These are phyloP conservation scores for Gymnorhina tibicen DNA, from an alignment of 2,113 vertebrate species.

Conservation along the genomic window DNA sequence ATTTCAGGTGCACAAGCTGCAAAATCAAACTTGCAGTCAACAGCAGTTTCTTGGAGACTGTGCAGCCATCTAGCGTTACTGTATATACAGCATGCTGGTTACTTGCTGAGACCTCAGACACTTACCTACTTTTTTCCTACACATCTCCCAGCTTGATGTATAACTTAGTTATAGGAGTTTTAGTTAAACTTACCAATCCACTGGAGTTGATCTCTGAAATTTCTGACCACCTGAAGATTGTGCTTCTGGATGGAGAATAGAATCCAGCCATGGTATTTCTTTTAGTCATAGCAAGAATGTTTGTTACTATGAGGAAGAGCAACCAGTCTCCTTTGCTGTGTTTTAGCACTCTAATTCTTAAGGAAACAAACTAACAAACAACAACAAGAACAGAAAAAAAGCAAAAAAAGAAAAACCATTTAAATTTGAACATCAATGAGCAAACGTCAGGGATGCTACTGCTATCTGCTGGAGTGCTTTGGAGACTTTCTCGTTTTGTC, in stretches of 20 bases:
- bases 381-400: too few species aligned
- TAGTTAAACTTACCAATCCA: not conserved
- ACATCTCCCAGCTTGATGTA: not conserved
- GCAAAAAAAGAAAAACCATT: not conserved
- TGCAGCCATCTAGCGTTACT: conserved; percentile 36
- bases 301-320: not conserved
- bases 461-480: not conserved
- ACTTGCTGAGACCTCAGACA: not conserved
- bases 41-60: not conserved
- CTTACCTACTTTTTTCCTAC: not conserved
- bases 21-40: not conserved
- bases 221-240: not conserved
- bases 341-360: not conserved
- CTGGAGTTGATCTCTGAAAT: not conserved
- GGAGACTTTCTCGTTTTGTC: not conserved
- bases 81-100: not conserved
- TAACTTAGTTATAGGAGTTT: not conserved
- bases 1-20: not conserved
- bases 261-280: not conserved
- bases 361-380: not conserved
- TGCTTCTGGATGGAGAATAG: not conserved
- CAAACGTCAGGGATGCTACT: not conserved
- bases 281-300: not conserved
- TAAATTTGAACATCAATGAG: not conserved
- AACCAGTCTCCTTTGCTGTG: not conserved